A percentile compares a stretch with the other conserved stretches of the same genome.
phyloP scores from a whole-genome alignment of 2,888 invertebrate genomes.

The Parnassius orleans region DNA sequence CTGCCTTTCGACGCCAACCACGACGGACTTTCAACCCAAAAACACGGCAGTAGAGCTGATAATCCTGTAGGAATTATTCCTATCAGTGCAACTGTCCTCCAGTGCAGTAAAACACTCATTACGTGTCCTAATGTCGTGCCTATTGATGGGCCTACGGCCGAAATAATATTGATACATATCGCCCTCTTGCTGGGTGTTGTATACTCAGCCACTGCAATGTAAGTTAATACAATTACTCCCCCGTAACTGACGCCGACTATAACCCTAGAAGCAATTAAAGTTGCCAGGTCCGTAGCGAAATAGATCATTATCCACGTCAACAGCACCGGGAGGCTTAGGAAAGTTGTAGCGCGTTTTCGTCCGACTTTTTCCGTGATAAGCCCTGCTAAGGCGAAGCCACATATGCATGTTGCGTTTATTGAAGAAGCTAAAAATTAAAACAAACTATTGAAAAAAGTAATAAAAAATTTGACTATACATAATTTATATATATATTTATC shows the following conservation, averaged over 20 bases:
- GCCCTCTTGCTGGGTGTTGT: constrained; percentile 19
- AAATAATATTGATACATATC: constrained; percentile 29
- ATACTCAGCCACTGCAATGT: constrained; percentile 26
- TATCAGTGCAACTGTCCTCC: constrained; percentile 32
- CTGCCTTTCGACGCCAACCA: constrained; percentile 36
- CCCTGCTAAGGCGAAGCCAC: constrained; percentile 19
- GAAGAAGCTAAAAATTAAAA: constrained; percentile 30
- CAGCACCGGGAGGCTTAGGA: constrained; percentile 14
- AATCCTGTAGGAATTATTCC: constrained; percentile 30
- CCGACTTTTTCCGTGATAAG: constrained; percentile 21
- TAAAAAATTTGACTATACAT: neutral
- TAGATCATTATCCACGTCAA: constrained; percentile 24
- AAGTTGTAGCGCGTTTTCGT: constrained; percentile 10
- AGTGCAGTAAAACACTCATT: constrained; percentile 31
- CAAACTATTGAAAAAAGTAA: neutral
- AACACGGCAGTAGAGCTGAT: constrained; percentile 26
- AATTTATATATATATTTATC: too few relatives aligned
- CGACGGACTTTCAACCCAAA: constrained; percentile 35
- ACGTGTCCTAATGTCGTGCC: constrained; percentile 32
- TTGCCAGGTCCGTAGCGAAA: constrained; percentile 5
- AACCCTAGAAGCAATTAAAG: constrained; percentile 19
- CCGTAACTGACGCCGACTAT: constrained; percentile 32
- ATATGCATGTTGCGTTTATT: constrained; percentile 30
- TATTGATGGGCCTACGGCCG: constrained; percentile 29
- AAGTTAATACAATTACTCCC: constrained; percentile 19